Evolutionary conservation across 53 echinoderm and acorn worm genomes (phyloP), one percentile per base, ranked within the genome.

Genomic region (Holothuria leucospilota): DNA sequence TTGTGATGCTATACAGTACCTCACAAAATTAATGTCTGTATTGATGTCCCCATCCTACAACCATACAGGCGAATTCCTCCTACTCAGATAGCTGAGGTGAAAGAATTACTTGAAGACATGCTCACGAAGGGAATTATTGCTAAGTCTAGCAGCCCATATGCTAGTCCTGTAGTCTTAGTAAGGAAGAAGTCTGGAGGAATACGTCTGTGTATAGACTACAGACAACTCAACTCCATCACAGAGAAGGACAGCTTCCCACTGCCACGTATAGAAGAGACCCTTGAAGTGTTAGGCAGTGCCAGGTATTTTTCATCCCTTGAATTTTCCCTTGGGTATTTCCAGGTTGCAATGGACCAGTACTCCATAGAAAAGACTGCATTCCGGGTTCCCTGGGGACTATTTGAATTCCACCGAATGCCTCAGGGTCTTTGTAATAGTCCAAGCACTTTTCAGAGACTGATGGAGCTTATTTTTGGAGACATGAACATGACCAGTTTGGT

Each of bases 391-490:
- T 87, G 87, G 87, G 87, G 87, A 8, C 39, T 87, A 49, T 87
- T 78, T 87, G 87, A 87, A 13, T 87, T 87, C 30, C 20, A 39
- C 21, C 8, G 87, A 21, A 71, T 87, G 64, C 78, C 87, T 8
- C 87, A 87, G 46, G 87, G 87, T 12, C 56, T 87, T 7, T 59
- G 63, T 15, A 87, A 87, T 27, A 87, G 87, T 46, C 87, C 87
- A 2, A 78, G 87, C 62, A 87, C 78, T 4, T 87, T 87, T 42
- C 77, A 87, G 67, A 40, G 62, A 63, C 27, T 81, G 6, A 90
- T 93, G 86, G 93, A 93, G n/a, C 12, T 29, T 6, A 85, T 88
- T 20, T 91, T 93, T 41, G 82, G 90, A 18, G 93, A 93, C 77
- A 58, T 93, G 56, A 93, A 90, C 58, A n/a, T 86, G 49, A 80